Evolutionary conservation across 1,140 invertebrate genomes (phyloP), one percentile per base, ranked within the genome.

Genomic region (Mya arenaria): DNA sequence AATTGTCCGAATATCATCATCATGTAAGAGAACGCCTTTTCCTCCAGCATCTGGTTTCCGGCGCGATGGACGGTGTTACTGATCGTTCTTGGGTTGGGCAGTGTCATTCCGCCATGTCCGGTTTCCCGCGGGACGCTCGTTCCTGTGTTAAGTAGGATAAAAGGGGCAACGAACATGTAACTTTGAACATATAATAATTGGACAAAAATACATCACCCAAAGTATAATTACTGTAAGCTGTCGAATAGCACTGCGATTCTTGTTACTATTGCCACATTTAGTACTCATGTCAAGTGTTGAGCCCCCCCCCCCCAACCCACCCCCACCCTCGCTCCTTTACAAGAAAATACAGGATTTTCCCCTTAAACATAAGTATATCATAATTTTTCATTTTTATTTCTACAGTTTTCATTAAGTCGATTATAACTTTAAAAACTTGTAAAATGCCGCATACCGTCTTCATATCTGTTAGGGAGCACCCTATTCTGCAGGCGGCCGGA

Each of bases 1-100:
- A 80, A 56, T 56, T 84, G 74, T 10, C 82, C 77, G 3, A 63
- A n/a, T 25, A 63, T 65, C 74, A 72, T 84, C 52, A 79, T 17
- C 55, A 71, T 63, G 6, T 41, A 36, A 17, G 34, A 66, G 8
- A 69, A 41, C 1, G 13, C 28, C 0, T 19, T 4, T 25, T 79
- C 63, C 0, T 58, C 52, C 41, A 32, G 17, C 32, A 69, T 56
- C 3, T 28, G 5, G 0, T 23, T 10, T 4, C 25, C 75, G 13
- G 44, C 63, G 6, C 15, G 30, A 36, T 66, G 30, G 55, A 82
- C 32, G 10, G 75, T 56, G n/a, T 66, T 83, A 55, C 80, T 83
- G 36, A 83, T 37, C 13, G n/a, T 23, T 0, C 80, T 60, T n/a
- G 62, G 25, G 62, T 69, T 73, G 4, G 83, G 83, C 28, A 84